Evolutionary conservation across 2,888 invertebrate species (phyloP).

Genomic region (Spialia ferax): DNA sequence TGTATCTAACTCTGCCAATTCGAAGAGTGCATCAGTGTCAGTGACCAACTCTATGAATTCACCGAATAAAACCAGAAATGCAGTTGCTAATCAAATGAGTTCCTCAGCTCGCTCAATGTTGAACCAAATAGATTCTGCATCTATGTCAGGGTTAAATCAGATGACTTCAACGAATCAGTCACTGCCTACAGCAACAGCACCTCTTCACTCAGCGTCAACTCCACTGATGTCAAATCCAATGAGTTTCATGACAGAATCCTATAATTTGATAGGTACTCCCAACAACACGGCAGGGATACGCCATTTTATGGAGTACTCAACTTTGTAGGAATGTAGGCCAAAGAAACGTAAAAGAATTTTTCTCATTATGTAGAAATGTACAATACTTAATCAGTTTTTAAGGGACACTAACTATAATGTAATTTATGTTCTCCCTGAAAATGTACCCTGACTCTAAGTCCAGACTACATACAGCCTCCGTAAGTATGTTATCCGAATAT

Average conservation of each 20-base stretch:
- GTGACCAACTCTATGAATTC: conserved; percentile 5
- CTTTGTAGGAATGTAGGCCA: conserved; percentile 1
- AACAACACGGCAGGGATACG: background rate
- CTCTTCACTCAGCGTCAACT: conserved; percentile 11
- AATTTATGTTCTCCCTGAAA: too few species aligned
- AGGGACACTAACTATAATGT: too few species aligned
- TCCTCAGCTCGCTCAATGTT: conserved; percentile 2
- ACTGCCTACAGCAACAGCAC: background rate
- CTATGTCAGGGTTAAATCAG: background rate
- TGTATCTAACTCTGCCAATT: background rate
- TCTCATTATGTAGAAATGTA: background rate
- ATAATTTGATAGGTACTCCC: background rate
- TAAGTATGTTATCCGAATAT: too few species aligned
- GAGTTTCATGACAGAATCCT: background rate
- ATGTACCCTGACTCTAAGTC: too few species aligned
- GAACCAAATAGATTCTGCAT: background rate
- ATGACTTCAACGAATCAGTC: conserved; percentile 1
- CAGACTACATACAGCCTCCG: too few species aligned
- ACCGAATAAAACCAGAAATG: background rate
- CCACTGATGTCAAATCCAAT: conserved; percentile 5
- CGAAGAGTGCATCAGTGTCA: background rate
- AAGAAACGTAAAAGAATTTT: background rate
- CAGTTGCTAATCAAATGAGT: conserved; percentile 1
- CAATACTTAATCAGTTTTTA: too few species aligned
- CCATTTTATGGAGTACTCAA: conserved; percentile 20